Conservation (phyloP, 2,888 invertebrate genomes). For the Scaptomyza caliginosa region DNA sequence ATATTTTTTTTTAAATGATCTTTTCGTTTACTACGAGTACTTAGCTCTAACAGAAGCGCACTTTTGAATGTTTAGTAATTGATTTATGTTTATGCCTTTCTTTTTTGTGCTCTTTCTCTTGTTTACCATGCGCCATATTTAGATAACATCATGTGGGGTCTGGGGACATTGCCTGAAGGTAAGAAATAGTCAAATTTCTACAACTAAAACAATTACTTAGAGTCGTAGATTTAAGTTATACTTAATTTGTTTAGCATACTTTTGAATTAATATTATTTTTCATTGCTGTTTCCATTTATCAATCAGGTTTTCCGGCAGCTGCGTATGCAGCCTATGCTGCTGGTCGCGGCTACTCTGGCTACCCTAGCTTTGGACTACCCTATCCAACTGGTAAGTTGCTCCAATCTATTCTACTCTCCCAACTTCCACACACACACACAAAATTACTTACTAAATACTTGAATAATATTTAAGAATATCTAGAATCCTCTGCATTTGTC, state of each 20-base stretch:
- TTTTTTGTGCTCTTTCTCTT: conserved; percentile 63
- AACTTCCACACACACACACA: conserved; percentile 24
- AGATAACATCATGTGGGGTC: conserved; percentile 98
- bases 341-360: conserved; percentile 98
- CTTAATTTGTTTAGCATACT: neutral
- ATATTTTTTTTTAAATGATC: conserved; percentile 9
- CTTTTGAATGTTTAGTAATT: conserved; percentile 59
- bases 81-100: conserved; percentile 57
- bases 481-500: conserved; percentile 42
- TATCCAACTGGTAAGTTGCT: conserved; percentile 96
- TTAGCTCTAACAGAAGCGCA: conserved; percentile 33
- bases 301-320: conserved; percentile 94
- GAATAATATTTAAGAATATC: conserved; percentile 18
- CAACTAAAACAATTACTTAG: neutral
- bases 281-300: neutral
- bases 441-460: conserved; percentile 9
- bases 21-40: conserved; percentile 46
- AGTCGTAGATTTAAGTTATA: neutral
- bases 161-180: conserved; percentile 99
- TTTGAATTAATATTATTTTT: neutral
- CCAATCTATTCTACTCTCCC: conserved; percentile 8
- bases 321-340: conserved; percentile 98
- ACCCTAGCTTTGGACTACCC: conserved; percentile 98
- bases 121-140: conserved; percentile 53
- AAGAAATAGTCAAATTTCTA: conserved; percentile 85